Conservation (phyloP, 2,888 invertebrate species). For the Pseudococcus longispinus region DNA sequence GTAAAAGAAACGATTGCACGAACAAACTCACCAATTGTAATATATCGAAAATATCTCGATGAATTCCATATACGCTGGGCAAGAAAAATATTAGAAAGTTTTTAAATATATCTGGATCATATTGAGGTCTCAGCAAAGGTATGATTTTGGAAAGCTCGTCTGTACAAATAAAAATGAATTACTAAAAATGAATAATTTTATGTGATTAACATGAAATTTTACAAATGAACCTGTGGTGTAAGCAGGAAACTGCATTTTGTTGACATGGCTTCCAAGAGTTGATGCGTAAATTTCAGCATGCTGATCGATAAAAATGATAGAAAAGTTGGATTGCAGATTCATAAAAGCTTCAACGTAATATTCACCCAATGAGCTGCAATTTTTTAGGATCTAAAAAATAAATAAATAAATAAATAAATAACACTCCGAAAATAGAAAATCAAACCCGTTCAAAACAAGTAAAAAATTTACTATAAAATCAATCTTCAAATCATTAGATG, state of each 20-base stretch:
- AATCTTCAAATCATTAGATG: not conserved
- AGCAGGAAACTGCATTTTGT: not conserved
- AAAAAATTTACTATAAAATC: slow-evolving; percentile 1
- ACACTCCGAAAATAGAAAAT: not conserved
- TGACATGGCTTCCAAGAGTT: not conserved
- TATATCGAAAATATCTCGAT: slow-evolving; percentile 84
- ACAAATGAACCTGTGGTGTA: not conserved
- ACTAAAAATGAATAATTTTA: not conserved
- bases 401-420: too few relatives aligned
- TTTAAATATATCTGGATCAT: slow-evolving; percentile 71
- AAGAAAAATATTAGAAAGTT: slow-evolving; percentile 84
- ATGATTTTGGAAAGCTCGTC: slow-evolving; percentile 65
- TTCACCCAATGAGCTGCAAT: not conserved
- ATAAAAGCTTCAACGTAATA: not conserved
- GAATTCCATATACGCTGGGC: slow-evolving; percentile 82
- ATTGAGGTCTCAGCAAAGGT: slow-evolving; percentile 61
- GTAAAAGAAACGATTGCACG: not conserved
- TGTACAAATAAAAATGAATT: slow-evolving; percentile 60
- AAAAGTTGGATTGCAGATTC: not conserved
- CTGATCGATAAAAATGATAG: not conserved
- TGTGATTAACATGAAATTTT: not conserved
- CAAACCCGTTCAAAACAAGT: not conserved
- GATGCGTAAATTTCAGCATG: not conserved
- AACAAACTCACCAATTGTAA: slow-evolving; percentile 75
- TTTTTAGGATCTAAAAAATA: not conserved